A percentile compares a stretch with the other conserved stretches of the same genome.
Evolutionary conservation across 2,888 invertebrate genomes (phyloP).

Genomic region (Ptychoptera albimana): DNA sequence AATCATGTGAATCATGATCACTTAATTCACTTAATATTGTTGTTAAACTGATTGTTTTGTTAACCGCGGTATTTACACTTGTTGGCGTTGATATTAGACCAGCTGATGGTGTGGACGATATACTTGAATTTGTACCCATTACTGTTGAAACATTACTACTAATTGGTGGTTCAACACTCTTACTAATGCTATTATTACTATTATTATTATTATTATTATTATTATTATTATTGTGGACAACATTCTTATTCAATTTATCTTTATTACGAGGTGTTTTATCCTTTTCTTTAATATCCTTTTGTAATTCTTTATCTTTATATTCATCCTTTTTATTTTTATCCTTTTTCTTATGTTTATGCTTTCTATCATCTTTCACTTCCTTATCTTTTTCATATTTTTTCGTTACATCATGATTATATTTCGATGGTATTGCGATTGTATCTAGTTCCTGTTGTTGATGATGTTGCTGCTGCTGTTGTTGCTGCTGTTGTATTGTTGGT

Average conservation of each 20-base stretch:
- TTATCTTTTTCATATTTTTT: slow-evolving; percentile 16
- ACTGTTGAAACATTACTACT: not conserved
- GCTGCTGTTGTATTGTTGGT: slow-evolving; percentile 10
- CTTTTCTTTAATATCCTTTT: slow-evolving; percentile 23
- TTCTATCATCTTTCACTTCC: slow-evolving; percentile 32
- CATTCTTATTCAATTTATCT: slow-evolving; percentile 11
- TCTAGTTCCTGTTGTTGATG: slow-evolving; percentile 9
- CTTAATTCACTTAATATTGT: slow-evolving; percentile 17
- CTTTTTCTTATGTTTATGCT: slow-evolving; percentile 47
- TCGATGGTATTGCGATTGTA: slow-evolving; percentile 6
- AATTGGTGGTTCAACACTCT: not conserved
- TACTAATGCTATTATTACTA: not conserved
- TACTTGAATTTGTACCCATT: not conserved
- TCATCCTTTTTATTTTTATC: slow-evolving; percentile 49
- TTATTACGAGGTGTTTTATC: slow-evolving; percentile 20
- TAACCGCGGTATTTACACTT: too few species aligned
- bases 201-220: too few species aligned
- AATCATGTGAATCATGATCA: slow-evolving; percentile 22
- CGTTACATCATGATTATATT: slow-evolving; percentile 10
- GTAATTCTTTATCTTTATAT: slow-evolving; percentile 41
- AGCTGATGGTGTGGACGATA: slow-evolving; percentile 3
- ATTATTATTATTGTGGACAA: not conserved
- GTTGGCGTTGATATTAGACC: slow-evolving; percentile 1
- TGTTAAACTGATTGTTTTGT: not conserved
- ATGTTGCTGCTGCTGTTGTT: slow-evolving; percentile 14